Base-by-base conservation (phyloP, 2,888 invertebrate species). In the Branchinecta sandiegonensis region DNA sequence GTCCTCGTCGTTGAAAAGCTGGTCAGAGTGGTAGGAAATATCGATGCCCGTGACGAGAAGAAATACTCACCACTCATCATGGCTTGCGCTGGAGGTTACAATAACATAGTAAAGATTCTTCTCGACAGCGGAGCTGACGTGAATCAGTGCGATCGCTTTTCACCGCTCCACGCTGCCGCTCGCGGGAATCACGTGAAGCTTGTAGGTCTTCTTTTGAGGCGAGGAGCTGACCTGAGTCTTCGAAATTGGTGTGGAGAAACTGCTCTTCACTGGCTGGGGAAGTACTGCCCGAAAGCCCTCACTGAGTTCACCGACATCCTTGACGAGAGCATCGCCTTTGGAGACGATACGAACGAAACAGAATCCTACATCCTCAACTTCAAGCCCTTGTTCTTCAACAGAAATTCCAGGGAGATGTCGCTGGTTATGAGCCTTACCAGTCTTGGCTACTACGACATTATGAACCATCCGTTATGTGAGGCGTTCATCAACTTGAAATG, bases 401-500 rank as follows among this genome's bases (percentile, higher is more conserved):
- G 63, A 56, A 10, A 56, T 56, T 8, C 23, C 14, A 56, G 3
- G 23, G 63, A 56, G 11, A 56, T 23, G n/a, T 56, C 63, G 11
- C 8, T 56, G 63, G 23, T 56, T 56, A n/a, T 56, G 23, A 23
- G 14, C 8, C 63, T 56, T 8, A 23, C 23, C 8, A 56, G 23
- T 9, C 63, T 56, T 77, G 90, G 91, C 0, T 91, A 91, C 76
- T 91, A 91, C 75, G 89, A 90, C 76, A 87, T 92, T 56, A 78
- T 92, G 4, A 82, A 90, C 68, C 92, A 92, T 79, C 92, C 92
- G 0, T 79, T 92, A 7, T 91, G 91, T 76, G 89, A 91, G 10
- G 90, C 91, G 0, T 92, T 92, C 76, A 80, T 92, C 0, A 86
- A 90, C 75, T 84, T 92, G 67, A 92, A 92, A 76, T 92, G 92